Base-by-base conservation (phyloP, 2,113 vertebrate species). In the Hemichromis elongatus region DNA sequence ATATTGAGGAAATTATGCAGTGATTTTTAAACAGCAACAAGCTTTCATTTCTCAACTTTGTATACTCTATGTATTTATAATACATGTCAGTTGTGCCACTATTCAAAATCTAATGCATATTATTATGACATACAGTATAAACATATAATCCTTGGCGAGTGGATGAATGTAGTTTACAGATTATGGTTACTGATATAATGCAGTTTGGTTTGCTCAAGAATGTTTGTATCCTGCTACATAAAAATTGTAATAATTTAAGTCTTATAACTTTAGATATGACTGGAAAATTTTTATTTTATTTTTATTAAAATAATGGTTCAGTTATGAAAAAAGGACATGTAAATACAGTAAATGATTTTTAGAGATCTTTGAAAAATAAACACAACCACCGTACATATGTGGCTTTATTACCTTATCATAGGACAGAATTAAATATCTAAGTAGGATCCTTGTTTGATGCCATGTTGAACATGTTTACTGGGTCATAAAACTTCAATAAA, bases 121-220 rank as follows among this genome's bases (percentile, higher is more conserved):
- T 61, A 33, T 61, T 0, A 1, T 61, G 57, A 19, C 28, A 61
- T 1, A 30, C n/a, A n/a, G n/a, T n/a, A n/a, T 59, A 35, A 33
- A 19, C 30, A 33, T 61, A 19, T 33, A 61, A 35, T 11, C 57
- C 0, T 0, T 9, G 0, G 9, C 1, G 5, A 33, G 9, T 33
- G 8, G 28, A 33, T 11, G 0, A 61, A 10, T 2, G 9, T 33
- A 16, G 16, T 61, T 61, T 57, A 28, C 2, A 61, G 28, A 35
- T 19, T 19, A 0, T 9, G 33, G 19, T 35, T 61, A 61, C 30
- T 61, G 9, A 61, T 35, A 61, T 61, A 2, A 61, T 19, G 19
- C 30, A 19, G 0, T 35, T 19, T 33, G 0, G n/a, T 61, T 61
- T 61, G 18, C 28, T 35, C 28, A 61, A 61, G 5, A 61, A 33